phyloP scores from a whole-genome alignment of 2,888 invertebrate genomes.

The Drosophila algonquin region DNA sequence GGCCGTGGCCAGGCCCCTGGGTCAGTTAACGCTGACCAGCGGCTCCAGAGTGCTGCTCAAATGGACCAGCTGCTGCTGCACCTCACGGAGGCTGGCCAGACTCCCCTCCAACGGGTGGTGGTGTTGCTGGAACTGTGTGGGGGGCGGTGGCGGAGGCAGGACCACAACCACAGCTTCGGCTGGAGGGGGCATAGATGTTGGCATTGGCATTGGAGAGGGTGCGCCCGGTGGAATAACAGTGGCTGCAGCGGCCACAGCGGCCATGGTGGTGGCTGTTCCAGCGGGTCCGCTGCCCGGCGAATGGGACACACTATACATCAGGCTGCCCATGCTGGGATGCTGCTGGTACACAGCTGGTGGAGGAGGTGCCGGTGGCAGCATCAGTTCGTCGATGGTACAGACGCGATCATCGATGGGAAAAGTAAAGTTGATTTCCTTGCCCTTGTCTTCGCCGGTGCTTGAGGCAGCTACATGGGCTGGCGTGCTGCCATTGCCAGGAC shows the following conservation, averaged over 20 bases:
- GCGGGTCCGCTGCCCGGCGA: slow-evolving; percentile 46
- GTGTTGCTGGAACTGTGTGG: slow-evolving; percentile 26
- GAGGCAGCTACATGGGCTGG: slow-evolving; percentile 51
- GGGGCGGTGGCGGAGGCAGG: slow-evolving; percentile 67
- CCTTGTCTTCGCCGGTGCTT: slow-evolving; percentile 40
- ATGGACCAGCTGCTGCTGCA: slow-evolving; percentile 72
- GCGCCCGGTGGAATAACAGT: slow-evolving; percentile 80
- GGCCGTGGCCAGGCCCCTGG: slow-evolving; percentile 58
- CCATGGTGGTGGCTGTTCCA: slow-evolving; percentile 63
- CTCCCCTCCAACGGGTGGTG: slow-evolving; percentile 62
- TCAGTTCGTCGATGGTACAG: slow-evolving; percentile 84
- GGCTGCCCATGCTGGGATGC: slow-evolving; percentile 62
- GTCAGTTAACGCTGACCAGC: slow-evolving; percentile 82
- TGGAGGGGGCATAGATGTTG: slow-evolving; percentile 31
- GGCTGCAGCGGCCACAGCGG: slow-evolving; percentile 76
- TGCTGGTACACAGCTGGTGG: slow-evolving; percentile 57
- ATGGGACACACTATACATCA: slow-evolving; percentile 65
- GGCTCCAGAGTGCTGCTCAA: slow-evolving; percentile 77
- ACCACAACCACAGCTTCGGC: slow-evolving; percentile 80
- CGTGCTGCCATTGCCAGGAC: slow-evolving; percentile 59
- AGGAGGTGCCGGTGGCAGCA: slow-evolving; percentile 81
- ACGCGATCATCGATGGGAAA: slow-evolving; percentile 85
- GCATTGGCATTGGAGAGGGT: slow-evolving; percentile 60
- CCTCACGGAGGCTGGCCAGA: slow-evolving; percentile 66
- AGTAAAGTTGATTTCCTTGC: slow-evolving; percentile 86